These are phyloP conservation scores for Amaurobius ferox DNA, from an alignment of 2,888 invertebrate genomes.

Conservation along the genomic window DNA sequence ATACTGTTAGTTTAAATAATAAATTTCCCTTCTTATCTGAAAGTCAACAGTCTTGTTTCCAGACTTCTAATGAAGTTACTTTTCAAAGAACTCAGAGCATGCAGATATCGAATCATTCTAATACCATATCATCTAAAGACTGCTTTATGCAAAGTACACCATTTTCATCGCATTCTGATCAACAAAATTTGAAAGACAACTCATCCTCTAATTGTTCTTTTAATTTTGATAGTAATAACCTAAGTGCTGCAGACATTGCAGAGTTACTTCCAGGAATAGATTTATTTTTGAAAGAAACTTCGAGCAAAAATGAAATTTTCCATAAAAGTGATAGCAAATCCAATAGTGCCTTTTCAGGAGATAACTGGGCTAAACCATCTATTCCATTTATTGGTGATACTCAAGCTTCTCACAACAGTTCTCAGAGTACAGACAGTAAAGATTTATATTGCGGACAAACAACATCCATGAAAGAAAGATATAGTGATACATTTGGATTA, in stretches of 20 bases:
- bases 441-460: not conserved
- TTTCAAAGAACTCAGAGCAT: not conserved
- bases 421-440: not conserved
- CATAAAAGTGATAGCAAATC: not conserved
- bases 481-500: not conserved
- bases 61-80: not conserved
- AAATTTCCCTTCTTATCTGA: not conserved
- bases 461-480: not conserved
- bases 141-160: not conserved
- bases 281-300: not conserved
- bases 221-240: not conserved
- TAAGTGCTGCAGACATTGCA: not conserved
- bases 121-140: not conserved
- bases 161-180: not conserved
- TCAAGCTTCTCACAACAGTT: not conserved
- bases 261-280: constrained; percentile 3
- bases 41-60: not conserved
- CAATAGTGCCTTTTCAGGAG: not conserved
- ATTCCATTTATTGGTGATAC: constrained; percentile 6
- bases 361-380: not conserved
- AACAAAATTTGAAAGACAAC: not conserved
- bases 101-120: not conserved
- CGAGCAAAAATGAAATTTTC: not conserved
- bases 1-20: no score
- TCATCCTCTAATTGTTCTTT: not conserved